Base-by-base conservation (phyloP, 2,888 invertebrate species). In the Acrobasis suavella region DNA sequence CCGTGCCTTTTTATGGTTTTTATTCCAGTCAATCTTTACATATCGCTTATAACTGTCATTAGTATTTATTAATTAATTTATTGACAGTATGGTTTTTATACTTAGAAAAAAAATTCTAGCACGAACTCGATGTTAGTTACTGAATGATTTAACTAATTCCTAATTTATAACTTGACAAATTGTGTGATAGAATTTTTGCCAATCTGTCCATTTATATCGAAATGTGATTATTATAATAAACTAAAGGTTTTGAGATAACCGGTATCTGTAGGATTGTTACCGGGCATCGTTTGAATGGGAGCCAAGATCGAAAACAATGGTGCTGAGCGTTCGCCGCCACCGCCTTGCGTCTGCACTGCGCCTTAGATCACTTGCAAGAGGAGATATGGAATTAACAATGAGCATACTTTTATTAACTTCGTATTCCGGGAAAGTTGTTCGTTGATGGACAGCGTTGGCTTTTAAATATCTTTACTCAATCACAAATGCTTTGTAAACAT, bases 291-390 rank as follows among this genome's bases (percentile, higher is more conserved):
- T 60, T 60, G 60, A 52, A 60, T 60, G 51, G 39, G 60, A 50
- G 60, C 60, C 51, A 51, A 60, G 60, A 51, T 51, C 60, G 51
- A 17, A 60, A 64, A 65, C 64, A 67, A 65, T 65, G 49, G 67
- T 70, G 67, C 65, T 50, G 67, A 74, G 69, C 74, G 70, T 69
- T 70, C 64, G 70, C 70, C 72, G 66, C 69, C 73, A 69, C 66
- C 72, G 73, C 70, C 70, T 69, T 32, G 58, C 58, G 32, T 58
- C 50, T 58, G 58, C 50, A 46, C 52, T 63, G 10, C 49, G 14
- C 39, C 15, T 51, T 17, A 42, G 37, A 37, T 58, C 14, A 8
- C 16, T 8, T 17, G 22, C 17, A n/a, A 3, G 8, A 17, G 14
- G 42, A 56, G 56, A 56, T 42, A 12, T 12, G 5, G 14, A 1